phyloP scores from a whole-genome alignment of 2,888 invertebrate genomes.

The Harpagoxenus sublaevis region DNA sequence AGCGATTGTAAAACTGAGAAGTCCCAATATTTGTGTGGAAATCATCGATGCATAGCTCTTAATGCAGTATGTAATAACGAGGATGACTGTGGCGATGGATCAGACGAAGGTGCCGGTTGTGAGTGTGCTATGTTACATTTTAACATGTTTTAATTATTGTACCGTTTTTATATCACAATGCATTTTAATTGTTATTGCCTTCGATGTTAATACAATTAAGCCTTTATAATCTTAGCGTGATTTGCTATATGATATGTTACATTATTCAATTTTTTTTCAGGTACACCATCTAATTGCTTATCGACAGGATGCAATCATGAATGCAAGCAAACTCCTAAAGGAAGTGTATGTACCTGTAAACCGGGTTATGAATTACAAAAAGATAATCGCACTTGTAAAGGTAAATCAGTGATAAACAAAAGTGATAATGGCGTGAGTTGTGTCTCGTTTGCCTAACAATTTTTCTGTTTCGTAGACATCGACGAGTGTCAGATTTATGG shows the following conservation, averaged over 20 bases:
- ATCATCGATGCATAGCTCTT: conserved; percentile 87
- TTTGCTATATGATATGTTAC: not conserved
- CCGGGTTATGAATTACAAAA: conserved; percentile 80
- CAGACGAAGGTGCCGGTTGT: conserved; percentile 88
- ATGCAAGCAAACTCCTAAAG: conserved; percentile 86
- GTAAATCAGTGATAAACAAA: conserved; percentile 59
- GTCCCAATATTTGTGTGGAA: conserved; percentile 87
- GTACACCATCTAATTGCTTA: conserved; percentile 55
- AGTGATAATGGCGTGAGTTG: not conserved
- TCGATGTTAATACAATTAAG: not conserved
- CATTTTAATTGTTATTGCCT: not conserved
- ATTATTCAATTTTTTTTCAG: conserved; percentile 19
- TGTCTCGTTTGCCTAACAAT: conserved; percentile 57
- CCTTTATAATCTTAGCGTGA: too few relatives aligned
- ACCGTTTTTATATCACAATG: not conserved
- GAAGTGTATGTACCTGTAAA: conserved; percentile 89
- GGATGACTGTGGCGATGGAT: conserved; percentile 88
- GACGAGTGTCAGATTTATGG: conserved; percentile 90
- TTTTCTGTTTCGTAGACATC: conserved; percentile 85
- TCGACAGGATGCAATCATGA: conserved; percentile 83
- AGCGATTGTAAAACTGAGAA: conserved; percentile 87
- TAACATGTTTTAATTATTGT: not conserved
- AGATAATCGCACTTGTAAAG: conserved; percentile 72
- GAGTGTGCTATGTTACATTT: conserved; percentile 71
- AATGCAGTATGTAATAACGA: conserved; percentile 87